phyloP scores from a whole-genome alignment of 37 sponge, comb jelly and placozoan genomes.

The Eunapius fragilis region DNA sequence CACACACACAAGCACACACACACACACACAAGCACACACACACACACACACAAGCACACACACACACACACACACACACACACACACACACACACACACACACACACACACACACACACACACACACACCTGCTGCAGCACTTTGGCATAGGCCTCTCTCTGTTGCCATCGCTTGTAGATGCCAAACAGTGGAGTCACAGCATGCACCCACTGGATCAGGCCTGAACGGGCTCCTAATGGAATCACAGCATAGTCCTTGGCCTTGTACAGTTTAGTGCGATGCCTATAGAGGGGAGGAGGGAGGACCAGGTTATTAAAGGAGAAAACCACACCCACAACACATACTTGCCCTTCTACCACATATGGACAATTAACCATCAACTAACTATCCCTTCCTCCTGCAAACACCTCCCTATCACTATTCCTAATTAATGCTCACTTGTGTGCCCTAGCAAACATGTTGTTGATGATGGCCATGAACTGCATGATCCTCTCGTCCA shows the following conservation, averaged over 20 bases:
- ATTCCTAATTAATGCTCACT: conserved; percentile 34
- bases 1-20: background rate
- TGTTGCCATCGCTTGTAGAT: conserved; percentile 99
- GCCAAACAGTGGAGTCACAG: conserved; percentile 93
- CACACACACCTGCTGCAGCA: conserved; percentile 63
- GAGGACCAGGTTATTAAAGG: background rate
- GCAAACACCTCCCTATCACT: background rate
- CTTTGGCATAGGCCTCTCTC: conserved; percentile 84
- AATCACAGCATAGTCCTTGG: conserved; percentile 96
- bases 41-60: background rate
- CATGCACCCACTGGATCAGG: conserved; percentile 97
- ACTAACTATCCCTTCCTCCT: background rate
- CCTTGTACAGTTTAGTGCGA: conserved; percentile 70
- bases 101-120: background rate
- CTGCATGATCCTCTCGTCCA: conserved; percentile 99
- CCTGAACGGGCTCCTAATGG: conserved; percentile 97
- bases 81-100: background rate
- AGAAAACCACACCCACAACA: too few relatives aligned
- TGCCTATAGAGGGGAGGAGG: conserved; percentile 37
- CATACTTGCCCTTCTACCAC: too few relatives aligned
- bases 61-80: too few relatives aligned
- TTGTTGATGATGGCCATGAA: conserved; percentile 94
- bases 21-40: background rate
- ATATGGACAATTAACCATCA: too few relatives aligned
- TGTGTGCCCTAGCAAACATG: conserved; percentile 86